Evolutionary conservation across 2,113 vertebrate genomes (phyloP).

Genomic region (Mastomys natalensis): DNA sequence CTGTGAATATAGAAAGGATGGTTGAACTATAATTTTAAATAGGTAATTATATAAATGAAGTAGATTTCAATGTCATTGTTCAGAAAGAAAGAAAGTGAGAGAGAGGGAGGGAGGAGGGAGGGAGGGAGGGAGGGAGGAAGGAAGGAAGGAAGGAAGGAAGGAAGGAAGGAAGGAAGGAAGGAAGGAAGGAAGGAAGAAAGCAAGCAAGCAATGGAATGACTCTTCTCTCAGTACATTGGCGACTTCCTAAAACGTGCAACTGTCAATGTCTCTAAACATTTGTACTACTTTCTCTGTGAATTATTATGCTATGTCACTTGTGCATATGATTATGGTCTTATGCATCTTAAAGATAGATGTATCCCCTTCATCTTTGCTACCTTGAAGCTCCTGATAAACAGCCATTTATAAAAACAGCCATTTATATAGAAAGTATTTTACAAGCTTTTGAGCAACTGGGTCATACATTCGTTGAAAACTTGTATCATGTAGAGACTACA

Average conservation of each 20-base stretch:
- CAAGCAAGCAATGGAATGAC: neutral
- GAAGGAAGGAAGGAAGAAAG: neutral
- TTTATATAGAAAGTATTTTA: neutral
- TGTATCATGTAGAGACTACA: neutral
- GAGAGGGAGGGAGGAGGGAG: fast-evolving
- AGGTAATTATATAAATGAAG: neutral
- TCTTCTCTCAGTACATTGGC: neutral
- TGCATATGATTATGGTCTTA: neutral
- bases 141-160: neutral
- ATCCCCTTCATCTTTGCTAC: neutral
- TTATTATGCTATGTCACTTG: neutral
- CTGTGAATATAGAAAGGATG: neutral
- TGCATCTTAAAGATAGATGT: neutral
- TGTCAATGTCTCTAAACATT: neutral
- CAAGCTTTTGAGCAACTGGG: neutral
- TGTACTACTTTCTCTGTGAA: neutral
- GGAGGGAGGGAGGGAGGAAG: too few relatives aligned
- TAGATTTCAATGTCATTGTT: neutral
- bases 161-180: neutral
- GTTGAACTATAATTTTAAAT: neutral
- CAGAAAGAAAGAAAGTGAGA: neutral
- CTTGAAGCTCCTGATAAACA: neutral
- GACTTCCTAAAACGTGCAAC: neutral
- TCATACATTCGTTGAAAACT: neutral
- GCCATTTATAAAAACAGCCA: neutral